Conservation (phyloP, 1,140 invertebrate species). For the Ips nitidus region DNA sequence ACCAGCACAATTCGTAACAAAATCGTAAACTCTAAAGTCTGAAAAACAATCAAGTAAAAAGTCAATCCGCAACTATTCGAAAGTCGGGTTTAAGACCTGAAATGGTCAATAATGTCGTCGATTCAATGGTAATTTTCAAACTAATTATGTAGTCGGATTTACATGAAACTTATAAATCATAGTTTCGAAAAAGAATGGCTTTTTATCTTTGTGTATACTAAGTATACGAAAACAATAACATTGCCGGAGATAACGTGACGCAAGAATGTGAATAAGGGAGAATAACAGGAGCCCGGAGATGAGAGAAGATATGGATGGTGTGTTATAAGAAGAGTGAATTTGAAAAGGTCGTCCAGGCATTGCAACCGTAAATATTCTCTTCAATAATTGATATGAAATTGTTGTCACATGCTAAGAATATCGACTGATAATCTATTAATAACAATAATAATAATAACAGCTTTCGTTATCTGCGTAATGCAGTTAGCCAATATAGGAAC, state of each 20-base stretch:
- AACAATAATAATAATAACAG: no score
- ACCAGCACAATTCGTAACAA: no score
- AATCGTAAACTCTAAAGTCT: no score
- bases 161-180: conserved; percentile 26
- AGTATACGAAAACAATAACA: conserved; percentile 30
- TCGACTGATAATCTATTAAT: no score
- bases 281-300: neutral
- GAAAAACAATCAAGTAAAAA: no score
- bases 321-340: no score
- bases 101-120: conserved; percentile 1
- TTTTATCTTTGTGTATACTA: conserved; percentile 9
- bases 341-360: no score
- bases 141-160: conserved; percentile 22
- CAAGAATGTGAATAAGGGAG: conserved; percentile 18
- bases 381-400: no score
- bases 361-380: no score
- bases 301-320: neutral
- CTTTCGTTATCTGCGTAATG: no score
- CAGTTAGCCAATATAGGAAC: no score
- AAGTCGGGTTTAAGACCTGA: neutral
- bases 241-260: conserved; percentile 25
- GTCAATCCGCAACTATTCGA: neutral
- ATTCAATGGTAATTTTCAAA: conserved; percentile 33
- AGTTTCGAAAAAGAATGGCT: conserved; percentile 26
- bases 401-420: no score